These are phyloP conservation scores for Bombus waltoni DNA, from an alignment of 1,140 invertebrate species.

Conservation along the genomic window DNA sequence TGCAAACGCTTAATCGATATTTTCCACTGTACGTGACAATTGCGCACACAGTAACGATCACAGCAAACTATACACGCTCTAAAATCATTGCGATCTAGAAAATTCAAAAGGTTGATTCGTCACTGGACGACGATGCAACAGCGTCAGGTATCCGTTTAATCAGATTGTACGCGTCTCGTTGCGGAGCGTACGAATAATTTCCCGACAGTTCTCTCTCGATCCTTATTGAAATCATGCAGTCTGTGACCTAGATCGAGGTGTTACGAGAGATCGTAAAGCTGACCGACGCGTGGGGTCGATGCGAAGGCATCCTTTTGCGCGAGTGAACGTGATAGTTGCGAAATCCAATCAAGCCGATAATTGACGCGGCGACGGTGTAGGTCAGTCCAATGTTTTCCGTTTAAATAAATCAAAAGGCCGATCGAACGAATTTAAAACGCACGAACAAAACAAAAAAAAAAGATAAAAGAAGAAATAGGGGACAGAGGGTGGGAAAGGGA, in stretches of 20 bases:
- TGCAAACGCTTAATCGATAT: too few species aligned
- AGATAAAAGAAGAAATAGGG: neutral
- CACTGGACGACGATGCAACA: neutral
- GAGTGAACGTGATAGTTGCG: conserved; percentile 5
- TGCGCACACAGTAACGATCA: too few species aligned
- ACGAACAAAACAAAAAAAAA: conserved; percentile 7
- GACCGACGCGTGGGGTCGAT: neutral
- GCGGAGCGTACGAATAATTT: neutral
- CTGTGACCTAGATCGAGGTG: conserved; percentile 19
- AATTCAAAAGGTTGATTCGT: neutral
- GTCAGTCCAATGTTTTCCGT: conserved; percentile 22
- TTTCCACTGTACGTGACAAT: too few species aligned
- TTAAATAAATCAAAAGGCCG: conserved; percentile 48
- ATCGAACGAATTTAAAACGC: conserved; percentile 15
- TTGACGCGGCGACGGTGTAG: conserved; percentile 26
- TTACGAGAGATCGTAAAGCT: neutral
- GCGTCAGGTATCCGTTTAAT: neutral
- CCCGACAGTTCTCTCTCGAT: neutral
- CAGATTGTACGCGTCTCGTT: neutral
- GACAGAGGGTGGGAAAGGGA: neutral
- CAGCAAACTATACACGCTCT: too few species aligned
- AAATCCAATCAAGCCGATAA: conserved; percentile 51
- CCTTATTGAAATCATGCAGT: neutral
- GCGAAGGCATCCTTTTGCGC: neutral
- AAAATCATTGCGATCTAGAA: neutral